These are phyloP conservation scores for Catostylus mosaicus DNA, from an alignment of 30 jellyfish, hydroid and myxozoan species.

Conservation along the genomic window DNA sequence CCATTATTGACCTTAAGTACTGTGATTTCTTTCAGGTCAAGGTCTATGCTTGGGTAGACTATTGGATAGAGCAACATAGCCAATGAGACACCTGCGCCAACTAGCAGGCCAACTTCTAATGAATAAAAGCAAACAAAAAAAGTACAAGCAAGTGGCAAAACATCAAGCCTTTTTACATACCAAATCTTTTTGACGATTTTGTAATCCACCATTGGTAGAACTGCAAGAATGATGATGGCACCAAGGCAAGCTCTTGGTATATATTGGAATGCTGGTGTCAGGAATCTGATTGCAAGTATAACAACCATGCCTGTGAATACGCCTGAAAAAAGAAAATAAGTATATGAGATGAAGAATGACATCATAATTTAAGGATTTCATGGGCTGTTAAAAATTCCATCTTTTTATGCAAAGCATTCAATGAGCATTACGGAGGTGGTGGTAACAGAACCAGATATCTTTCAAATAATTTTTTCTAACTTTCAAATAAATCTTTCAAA, in stretches of 20 bases:
- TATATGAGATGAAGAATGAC: too few species aligned
- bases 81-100: slow-evolving; percentile 64
- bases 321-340: slow-evolving; percentile 57
- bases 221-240: slow-evolving; percentile 76
- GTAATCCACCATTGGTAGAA: slow-evolving; percentile 73
- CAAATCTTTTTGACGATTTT: slow-evolving; percentile 55
- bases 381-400: too few species aligned
- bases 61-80: slow-evolving; percentile 57
- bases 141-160: slow-evolving; percentile 59
- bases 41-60: slow-evolving; percentile 59
- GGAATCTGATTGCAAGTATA: slow-evolving; percentile 60
- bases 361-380: too few species aligned
- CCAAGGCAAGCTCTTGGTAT: slow-evolving; percentile 91
- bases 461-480: too few species aligned
- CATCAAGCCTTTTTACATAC: slow-evolving; percentile 55
- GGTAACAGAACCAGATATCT: too few species aligned
- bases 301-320: slow-evolving; percentile 73
- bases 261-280: slow-evolving; percentile 77
- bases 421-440: too few species aligned
- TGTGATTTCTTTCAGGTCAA: slow-evolving; percentile 52
- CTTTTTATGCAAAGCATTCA: too few species aligned
- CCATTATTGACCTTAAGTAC: slow-evolving; percentile 66
- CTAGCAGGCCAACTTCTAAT: slow-evolving; percentile 70
- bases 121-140: slow-evolving; percentile 69
- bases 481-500: too few species aligned